These are phyloP conservation scores for Macquaria australasica DNA, from an alignment of 2,113 vertebrate genomes.

Conservation along the genomic window DNA sequence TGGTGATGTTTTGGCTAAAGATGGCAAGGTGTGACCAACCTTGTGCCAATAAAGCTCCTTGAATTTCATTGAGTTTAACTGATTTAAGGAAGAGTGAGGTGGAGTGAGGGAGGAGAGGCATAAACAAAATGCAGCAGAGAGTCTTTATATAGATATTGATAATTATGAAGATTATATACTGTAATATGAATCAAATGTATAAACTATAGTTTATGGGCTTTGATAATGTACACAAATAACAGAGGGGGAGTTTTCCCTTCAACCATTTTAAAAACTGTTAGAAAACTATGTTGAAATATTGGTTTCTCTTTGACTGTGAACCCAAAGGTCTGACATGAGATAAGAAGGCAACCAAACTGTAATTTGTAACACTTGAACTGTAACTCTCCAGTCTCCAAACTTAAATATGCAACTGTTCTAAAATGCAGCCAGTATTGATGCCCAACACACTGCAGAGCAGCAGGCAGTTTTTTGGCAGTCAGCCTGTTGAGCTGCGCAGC, in stretches of 20 bases:
- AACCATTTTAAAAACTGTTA: neutral
- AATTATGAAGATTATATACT: too few species aligned
- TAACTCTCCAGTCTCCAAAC: neutral
- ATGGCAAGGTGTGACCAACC: neutral
- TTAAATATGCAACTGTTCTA: neutral
- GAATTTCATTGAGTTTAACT: slow-evolving; percentile 3
- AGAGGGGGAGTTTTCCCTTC: neutral
- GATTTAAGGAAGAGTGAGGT: neutral
- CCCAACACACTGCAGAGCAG: slow-evolving; percentile 5
- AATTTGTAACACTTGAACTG: neutral
- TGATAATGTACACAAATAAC: neutral
- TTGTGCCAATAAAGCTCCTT: neutral
- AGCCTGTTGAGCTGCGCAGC: neutral
- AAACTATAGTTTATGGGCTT: neutral
- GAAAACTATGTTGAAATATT: neutral
- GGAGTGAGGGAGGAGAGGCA: neutral
- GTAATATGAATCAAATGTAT: neutral
- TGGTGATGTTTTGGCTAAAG: neutral
- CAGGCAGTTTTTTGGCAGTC: neutral
- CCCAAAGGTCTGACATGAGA: neutral
- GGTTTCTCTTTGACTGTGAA: neutral
- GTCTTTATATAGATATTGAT: neutral
- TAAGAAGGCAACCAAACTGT: neutral
- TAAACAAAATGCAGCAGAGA: neutral
- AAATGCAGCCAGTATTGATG: neutral